phyloP scores from a whole-genome alignment of 2,797 vertebrate genomes.

The Periophthalmus magnuspinnatus region DNA sequence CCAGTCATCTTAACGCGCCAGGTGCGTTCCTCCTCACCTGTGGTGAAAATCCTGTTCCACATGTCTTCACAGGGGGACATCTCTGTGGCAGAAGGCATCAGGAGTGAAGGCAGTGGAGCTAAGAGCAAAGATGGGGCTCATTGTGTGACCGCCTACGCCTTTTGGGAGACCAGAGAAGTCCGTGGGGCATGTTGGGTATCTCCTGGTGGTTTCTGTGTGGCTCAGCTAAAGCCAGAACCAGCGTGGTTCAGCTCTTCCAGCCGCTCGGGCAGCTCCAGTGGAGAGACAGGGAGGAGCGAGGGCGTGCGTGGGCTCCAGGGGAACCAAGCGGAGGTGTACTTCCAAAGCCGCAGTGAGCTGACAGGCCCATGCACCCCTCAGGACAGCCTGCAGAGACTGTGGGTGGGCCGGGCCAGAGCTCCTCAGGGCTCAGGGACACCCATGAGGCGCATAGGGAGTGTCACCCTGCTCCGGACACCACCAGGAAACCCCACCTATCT shows the following conservation, averaged over 20 bases:
- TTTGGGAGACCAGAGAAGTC: conserved; percentile 86
- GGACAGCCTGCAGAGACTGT: conserved; percentile 67
- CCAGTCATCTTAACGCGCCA: conserved; percentile 80
- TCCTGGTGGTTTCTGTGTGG: conserved; percentile 88
- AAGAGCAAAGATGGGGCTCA: conserved; percentile 56
- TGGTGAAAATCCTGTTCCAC: conserved; percentile 89
- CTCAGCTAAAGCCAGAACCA: conserved; percentile 82
- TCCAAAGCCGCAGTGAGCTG: conserved; percentile 73
- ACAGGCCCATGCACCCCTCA: conserved; percentile 80
- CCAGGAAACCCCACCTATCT: conserved; percentile 76
- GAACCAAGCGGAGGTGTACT: conserved; percentile 89
- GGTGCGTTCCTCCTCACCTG: conserved; percentile 81
- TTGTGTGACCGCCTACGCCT: conserved; percentile 88
- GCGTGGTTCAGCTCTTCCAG: conserved; percentile 84
- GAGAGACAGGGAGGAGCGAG: conserved; percentile 66
- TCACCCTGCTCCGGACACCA: conserved; percentile 80
- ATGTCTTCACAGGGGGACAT: conserved; percentile 56
- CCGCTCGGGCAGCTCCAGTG: conserved; percentile 71
- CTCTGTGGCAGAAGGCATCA: conserved; percentile 22
- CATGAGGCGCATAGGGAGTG: conserved; percentile 86
- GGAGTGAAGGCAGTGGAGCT: conserved; percentile 20
- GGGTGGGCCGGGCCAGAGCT: conserved; percentile 54
- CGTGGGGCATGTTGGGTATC: conserved; percentile 80
- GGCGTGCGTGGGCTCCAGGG: conserved; percentile 67
- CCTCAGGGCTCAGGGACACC: conserved; percentile 74